Conservation (phyloP, 2,888 invertebrate species). For the Heteromyza rotundicornis region DNA sequence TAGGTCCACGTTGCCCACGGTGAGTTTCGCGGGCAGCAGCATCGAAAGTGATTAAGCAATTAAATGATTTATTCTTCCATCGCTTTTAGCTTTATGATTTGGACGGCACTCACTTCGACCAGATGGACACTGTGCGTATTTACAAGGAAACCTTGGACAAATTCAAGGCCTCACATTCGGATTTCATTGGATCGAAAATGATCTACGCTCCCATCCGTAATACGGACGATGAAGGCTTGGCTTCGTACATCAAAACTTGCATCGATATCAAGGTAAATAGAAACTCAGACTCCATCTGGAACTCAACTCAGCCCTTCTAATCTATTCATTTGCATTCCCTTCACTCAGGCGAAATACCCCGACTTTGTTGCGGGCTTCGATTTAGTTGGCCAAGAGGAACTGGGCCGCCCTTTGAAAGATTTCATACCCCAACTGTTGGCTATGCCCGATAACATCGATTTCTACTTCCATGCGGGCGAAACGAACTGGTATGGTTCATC, state of each 20-base stretch:
- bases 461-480: conserved; percentile 84
- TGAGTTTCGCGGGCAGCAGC: conserved; percentile 36
- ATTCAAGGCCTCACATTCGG: conserved; percentile 68
- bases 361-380: conserved; percentile 79
- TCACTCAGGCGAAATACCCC: conserved; percentile 64
- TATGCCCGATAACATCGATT: conserved; percentile 65
- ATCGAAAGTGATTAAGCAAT: neutral
- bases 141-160: conserved; percentile 67
- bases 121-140: conserved; percentile 67
- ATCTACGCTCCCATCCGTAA: conserved; percentile 72
- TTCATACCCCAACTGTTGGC: conserved; percentile 67
- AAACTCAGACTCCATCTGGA: no score
- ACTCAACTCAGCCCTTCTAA: no score
- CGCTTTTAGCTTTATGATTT: conserved; percentile 67
- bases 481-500: conserved; percentile 75
- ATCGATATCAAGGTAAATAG: conserved; percentile 50
- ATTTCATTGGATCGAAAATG: conserved; percentile 72
- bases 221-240: conserved; percentile 59
- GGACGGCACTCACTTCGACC: conserved; percentile 67
- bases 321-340: neutral
- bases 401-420: conserved; percentile 69
- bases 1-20: conserved; percentile 68
- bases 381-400: conserved; percentile 81
- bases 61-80: neutral
- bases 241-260: conserved; percentile 61